Conservation (phyloP, 2,888 invertebrate species). For the Scrobipalpa costella region DNA sequence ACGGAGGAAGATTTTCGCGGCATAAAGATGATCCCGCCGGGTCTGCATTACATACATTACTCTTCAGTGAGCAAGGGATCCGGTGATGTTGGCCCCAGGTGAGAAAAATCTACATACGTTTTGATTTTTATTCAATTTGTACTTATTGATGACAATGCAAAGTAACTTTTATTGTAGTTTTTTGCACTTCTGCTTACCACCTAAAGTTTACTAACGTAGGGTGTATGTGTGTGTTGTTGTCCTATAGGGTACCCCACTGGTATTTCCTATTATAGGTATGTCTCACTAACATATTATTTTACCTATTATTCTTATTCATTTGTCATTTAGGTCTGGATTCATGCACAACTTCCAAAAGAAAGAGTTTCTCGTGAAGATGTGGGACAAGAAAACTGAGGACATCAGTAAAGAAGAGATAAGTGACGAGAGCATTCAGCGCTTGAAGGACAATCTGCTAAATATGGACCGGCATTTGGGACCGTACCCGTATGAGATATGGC, state of each 20-base stretch:
- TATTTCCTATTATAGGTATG: no score
- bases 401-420: conserved; percentile 83
- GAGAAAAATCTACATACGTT: conserved; percentile 29
- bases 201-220: no score
- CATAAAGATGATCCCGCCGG: conserved; percentile 99
- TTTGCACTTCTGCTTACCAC: no score
- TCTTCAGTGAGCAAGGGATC: conserved; percentile 83
- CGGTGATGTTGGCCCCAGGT: conserved; percentile 86
- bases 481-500: conserved; percentile 94
- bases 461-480: conserved; percentile 91
- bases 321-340: conserved; percentile 89
- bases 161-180: no score
- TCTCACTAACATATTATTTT: neutral
- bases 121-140: neutral
- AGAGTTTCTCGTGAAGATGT: conserved; percentile 93
- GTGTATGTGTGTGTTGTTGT: no score
- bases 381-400: conserved; percentile 91
- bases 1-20: conserved; percentile 96
- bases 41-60: conserved; percentile 96
- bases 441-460: conserved; percentile 85
- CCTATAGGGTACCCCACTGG: no score
- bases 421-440: conserved; percentile 83
- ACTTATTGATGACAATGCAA: no score
- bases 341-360: conserved; percentile 90
- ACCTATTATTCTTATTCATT: no score